Evolutionary conservation across 2,797 vertebrate species (phyloP), one percentile per base, ranked within the genome.

Genomic region (Craterocephalus amniculus): DNA sequence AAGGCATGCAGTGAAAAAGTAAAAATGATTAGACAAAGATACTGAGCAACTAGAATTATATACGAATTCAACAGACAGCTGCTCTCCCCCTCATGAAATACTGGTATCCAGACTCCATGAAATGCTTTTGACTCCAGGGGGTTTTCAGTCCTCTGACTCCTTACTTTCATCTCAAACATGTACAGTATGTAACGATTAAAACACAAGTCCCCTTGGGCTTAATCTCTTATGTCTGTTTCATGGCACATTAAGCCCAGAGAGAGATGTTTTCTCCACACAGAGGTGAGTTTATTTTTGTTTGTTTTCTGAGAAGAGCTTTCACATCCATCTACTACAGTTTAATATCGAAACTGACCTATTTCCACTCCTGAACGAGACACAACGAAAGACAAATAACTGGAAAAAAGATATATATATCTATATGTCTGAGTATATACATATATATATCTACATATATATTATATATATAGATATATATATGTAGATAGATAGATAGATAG

Each of bases 51-150:
- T 87, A 84, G 83, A 74, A 81, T 63, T 84, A 77, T 74, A 87
- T 88, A 67, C 73, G 79, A 86, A 87, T 87, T 78, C 76, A 65
- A 84, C 72, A 76, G 74, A 79, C 76, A 85, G 81, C 83, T 91
- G 83, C 68, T 81, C 63, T 74, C 63, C 67, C 52, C 75, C 67
- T 81, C 48, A 71, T 83, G 78, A 85, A 84, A 83, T 59, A 58
- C 64, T 83, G 85, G 83, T 83, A 81, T 87, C 84, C 88, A 86
- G 72, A 60, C 71, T 74, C 43, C 78, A 64, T 80, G 69, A 71
- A 80, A 86, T 8, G 38, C n/a, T 29, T 59, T 45, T 58, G 64
- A 65, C 85, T 74, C 58, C 36, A 31, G 83, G 78, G 81, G 63
- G 58, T 67, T 63, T 63, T 58, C 58, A 52, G 29, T 72, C 80